Base-by-base conservation (phyloP, 2,888 invertebrate species). In the Agrotis ipsilon region DNA sequence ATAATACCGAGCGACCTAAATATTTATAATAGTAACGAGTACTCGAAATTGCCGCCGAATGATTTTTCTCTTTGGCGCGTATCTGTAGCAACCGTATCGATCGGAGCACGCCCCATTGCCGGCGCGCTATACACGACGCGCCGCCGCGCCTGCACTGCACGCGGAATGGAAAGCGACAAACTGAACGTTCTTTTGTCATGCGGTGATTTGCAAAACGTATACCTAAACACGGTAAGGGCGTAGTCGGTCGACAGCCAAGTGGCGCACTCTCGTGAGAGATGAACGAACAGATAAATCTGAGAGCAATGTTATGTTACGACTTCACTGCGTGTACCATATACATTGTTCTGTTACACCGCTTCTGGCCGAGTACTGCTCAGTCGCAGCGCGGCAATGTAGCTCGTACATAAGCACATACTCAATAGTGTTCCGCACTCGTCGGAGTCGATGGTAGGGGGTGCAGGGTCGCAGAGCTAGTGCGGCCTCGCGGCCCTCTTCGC, bases 181-280 rank as follows among this genome's bases (percentile, higher is more conserved):
- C 73, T 85, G 80, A 76, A 85, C 81, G 82, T 84, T 86, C 86
- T 91, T 91, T 90, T 90, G 91, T 89, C 85, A 86, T 87, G 83
- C 85, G 87, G 88, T 91, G 91, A 90, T 91, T 92, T 92, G 91
- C 90, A 89, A 92, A 92, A 91, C 90, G 87, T 90, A n/a, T n/a
- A 88, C 88, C 88, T 89, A 88, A 92, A 91, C 93, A 92, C 90
- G 90, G 93, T 93, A 94, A 94, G 92, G 94, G 93, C 92, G 91
- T 92, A 94, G 92, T 92, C 91, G 89, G 87, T 88, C 89, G 90
- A 91, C 92, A 91, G 89, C 91, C 95, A 93, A 96, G 95, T 95
- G 92, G 96, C 96, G 96, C 96, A 91, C 96, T 96, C 96, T 96
- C 90, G 95, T 93, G 95, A 94, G 93, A 94, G 93, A 95, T 94